phyloP scores from a whole-genome alignment of 2,113 vertebrate genomes.

The Azemiops feae region DNA sequence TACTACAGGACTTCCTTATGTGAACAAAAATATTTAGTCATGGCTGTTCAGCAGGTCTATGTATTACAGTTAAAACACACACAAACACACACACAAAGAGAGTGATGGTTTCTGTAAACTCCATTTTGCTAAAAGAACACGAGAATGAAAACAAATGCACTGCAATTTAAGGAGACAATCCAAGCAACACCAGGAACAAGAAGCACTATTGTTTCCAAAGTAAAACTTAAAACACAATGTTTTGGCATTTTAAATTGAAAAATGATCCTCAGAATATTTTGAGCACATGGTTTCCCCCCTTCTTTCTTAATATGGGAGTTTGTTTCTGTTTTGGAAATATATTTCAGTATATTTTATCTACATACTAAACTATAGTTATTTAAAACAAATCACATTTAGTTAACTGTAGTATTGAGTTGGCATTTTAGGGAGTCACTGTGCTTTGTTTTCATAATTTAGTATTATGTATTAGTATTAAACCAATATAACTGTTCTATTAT shows the following conservation, averaged over 20 bases:
- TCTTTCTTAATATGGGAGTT: not conserved
- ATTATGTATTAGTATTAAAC: not conserved
- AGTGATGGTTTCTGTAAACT: slow-evolving; percentile 38
- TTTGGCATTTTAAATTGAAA: not conserved
- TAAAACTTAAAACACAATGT: not conserved
- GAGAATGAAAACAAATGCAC: slow-evolving; percentile 31
- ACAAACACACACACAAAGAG: slow-evolving; percentile 33
- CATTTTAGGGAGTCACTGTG: not conserved
- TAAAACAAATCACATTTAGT: not conserved
- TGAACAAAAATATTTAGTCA: slow-evolving; percentile 66
- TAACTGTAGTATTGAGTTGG: not conserved
- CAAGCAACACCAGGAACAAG: not conserved
- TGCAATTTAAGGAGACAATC: slow-evolving; percentile 18
- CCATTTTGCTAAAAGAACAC: not conserved
- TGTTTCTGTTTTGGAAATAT: not conserved
- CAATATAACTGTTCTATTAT: not conserved
- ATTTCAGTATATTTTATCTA: not conserved
- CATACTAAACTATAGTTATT: not conserved
- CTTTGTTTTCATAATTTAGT: not conserved
- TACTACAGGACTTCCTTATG: slow-evolving; percentile 57
- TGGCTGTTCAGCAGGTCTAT: slow-evolving; percentile 37
- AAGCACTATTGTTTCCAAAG: not conserved
- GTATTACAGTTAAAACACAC: slow-evolving; percentile 17
- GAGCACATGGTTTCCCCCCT: not conserved
- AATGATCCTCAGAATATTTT: not conserved